These are phyloP conservation scores for Jacana jacana DNA, from an alignment of 2,113 vertebrate genomes.

Conservation along the genomic window DNA sequence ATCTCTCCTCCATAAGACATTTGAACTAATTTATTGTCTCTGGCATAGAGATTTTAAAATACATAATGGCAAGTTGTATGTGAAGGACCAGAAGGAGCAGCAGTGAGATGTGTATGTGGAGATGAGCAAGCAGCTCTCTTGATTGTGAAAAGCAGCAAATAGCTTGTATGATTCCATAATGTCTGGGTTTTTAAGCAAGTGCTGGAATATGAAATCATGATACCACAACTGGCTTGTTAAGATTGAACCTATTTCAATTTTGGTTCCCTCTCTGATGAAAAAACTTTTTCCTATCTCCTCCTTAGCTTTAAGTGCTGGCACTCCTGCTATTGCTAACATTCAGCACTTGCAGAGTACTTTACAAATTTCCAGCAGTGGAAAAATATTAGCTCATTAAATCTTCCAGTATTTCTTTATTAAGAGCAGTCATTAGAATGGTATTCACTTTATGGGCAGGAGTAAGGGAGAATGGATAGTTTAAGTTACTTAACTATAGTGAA, in stretches of 20 bases:
- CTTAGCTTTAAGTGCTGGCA: neutral
- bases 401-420: neutral
- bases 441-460: neutral
- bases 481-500: neutral
- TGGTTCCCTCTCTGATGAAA: neutral
- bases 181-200: neutral
- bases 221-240: neutral
- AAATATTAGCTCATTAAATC: neutral
- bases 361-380: neutral
- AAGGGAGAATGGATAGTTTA: neutral
- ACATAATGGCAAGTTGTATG: neutral
- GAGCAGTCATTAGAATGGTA: neutral
- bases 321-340: neutral
- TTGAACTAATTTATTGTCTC: neutral
- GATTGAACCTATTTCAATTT: neutral
- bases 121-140: neutral
- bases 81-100: neutral
- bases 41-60: neutral
- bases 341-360: neutral
- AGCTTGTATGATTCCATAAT: neutral
- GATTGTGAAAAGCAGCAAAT: neutral
- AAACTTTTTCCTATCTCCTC: neutral
- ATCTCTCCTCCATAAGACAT: neutral
- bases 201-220: neutral
- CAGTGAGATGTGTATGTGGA: neutral